Percentiles rank a stretch among this genome's conserved stretches.
phyloP scores from a whole-genome alignment of 2,797 vertebrate genomes.

The Yasuhikotakia modesta region DNA sequence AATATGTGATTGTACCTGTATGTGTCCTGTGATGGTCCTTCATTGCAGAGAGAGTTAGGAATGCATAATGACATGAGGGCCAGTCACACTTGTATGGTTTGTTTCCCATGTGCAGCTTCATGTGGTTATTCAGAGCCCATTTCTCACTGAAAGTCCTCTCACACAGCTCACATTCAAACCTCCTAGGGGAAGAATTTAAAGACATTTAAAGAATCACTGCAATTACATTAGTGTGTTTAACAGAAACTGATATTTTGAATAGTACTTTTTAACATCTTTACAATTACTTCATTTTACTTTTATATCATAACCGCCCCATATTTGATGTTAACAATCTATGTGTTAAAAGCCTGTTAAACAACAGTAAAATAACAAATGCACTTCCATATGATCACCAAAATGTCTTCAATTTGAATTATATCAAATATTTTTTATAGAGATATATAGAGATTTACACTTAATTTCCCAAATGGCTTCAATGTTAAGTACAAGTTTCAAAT shows the following conservation, averaged over 20 bases:
- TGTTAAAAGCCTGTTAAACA: no score
- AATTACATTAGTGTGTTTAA: background rate
- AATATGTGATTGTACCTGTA: conserved; percentile 80
- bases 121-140: conserved; percentile 98
- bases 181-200: conserved; percentile 75
- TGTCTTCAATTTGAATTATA: no score
- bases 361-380: background rate
- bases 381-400: no score
- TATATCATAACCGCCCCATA: no score
- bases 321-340: no score
- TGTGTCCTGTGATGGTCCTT: conserved; percentile 98
- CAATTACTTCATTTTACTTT: no score
- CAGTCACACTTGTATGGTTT: conserved; percentile 95
- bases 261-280: no score
- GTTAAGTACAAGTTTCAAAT: no score
- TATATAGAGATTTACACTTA: no score
- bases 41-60: conserved; percentile 96
- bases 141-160: conserved; percentile 96
- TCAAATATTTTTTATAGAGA: no score
- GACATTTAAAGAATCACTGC: conserved; percentile 59
- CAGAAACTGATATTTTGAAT: no score
- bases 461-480: no score
- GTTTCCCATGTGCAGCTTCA: conserved; percentile 96
- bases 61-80: conserved; percentile 96
- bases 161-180: conserved; percentile 92